phyloP scores from a whole-genome alignment of 1,140 invertebrate genomes.

The Antheraea mylitta region DNA sequence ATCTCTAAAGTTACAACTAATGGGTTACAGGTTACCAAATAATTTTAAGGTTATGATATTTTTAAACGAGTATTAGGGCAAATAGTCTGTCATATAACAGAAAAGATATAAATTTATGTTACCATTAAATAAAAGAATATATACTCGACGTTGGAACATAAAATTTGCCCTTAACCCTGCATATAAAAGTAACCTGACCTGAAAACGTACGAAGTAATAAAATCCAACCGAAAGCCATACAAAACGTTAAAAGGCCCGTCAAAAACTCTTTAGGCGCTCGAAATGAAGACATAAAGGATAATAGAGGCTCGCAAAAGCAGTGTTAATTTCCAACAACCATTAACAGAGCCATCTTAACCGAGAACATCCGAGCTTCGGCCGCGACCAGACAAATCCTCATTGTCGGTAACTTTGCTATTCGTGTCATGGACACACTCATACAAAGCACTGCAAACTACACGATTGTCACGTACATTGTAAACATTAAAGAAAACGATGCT shows the following conservation, averaged over 20 bases:
- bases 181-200: background rate
- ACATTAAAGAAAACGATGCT: conserved; percentile 40
- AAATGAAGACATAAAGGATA: conserved; percentile 52
- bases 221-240: conserved; percentile 18
- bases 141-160: background rate
- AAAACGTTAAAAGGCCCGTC: conserved; percentile 31
- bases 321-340: conserved; percentile 53
- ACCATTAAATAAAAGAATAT: too few relatives aligned
- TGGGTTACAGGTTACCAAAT: too few relatives aligned
- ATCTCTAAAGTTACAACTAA: background rate
- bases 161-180: background rate
- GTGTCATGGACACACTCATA: conserved; percentile 41
- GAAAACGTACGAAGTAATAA: conserved; percentile 15
- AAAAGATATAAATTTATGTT: too few relatives aligned
- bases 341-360: conserved; percentile 43
- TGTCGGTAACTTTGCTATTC: conserved; percentile 40
- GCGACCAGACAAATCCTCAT: conserved; percentile 45
- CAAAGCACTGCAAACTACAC: conserved; percentile 27
- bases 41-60: too few relatives aligned
- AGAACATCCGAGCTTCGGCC: conserved; percentile 34
- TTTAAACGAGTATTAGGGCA: too few relatives aligned
- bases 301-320: conserved; percentile 39
- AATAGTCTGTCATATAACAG: too few relatives aligned
- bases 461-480: conserved; percentile 53
- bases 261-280: conserved; percentile 35